Percentiles rank a stretch among this genome's conserved stretches.
phyloP scores from a whole-genome alignment of 2,113 vertebrate species.

The Apteryx mantelli region DNA sequence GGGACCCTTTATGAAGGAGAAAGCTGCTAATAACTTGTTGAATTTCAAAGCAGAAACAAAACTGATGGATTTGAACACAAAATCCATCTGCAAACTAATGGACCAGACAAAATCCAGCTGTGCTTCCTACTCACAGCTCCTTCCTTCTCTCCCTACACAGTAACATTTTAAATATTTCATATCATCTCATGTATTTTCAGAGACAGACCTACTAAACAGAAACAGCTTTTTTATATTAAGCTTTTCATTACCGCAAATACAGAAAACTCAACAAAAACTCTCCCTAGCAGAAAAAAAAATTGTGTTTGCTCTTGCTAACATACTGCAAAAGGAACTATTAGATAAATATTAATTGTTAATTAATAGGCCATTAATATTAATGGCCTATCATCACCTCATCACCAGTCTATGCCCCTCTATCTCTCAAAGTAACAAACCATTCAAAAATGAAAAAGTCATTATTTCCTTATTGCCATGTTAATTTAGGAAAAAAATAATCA shows the following conservation, averaged over 20 bases:
- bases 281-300: not conserved
- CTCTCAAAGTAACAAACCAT: not conserved
- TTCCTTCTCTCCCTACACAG: not conserved
- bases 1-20: not conserved
- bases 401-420: not conserved
- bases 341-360: not conserved
- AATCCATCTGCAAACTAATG: slow-evolving; percentile 7
- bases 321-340: not conserved
- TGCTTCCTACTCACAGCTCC: slow-evolving; percentile 4
- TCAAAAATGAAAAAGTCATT: not conserved
- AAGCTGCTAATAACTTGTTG: not conserved
- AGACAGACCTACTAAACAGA: not conserved
- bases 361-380: no score
- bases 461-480: not conserved
- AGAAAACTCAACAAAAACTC: not conserved
- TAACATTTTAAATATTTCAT: not conserved
- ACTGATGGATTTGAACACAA: not conserved
- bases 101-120: slow-evolving; percentile 31
- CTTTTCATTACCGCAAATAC: not conserved
- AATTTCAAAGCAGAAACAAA: slow-evolving; percentile 20
- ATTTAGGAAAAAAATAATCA: not conserved
- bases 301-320: not conserved
- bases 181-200: not conserved
- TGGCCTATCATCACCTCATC: not conserved
- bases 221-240: not conserved